Percentiles rank a stretch among this genome's conserved stretches.
These are phyloP conservation scores for Litocranius walleri DNA, from an alignment of 2,113 vertebrate species.

Conservation along the genomic window DNA sequence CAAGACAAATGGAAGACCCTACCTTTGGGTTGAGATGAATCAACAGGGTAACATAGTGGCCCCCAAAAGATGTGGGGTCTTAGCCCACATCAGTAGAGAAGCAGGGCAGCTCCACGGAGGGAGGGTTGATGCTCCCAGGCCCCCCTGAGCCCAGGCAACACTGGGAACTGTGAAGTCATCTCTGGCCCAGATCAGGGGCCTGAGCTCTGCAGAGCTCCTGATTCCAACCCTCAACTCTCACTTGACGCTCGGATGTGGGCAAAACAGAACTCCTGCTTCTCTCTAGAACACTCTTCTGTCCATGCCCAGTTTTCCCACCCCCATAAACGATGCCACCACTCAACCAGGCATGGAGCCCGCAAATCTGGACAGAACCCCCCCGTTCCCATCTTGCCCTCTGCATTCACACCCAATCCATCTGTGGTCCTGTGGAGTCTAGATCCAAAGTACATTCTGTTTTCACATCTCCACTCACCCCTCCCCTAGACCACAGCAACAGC, in stretches of 20 bases:
- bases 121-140: background rate
- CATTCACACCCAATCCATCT: background rate
- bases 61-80: background rate
- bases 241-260: background rate
- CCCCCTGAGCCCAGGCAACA: background rate
- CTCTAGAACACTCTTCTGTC: background rate
- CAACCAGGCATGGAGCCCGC: background rate
- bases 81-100: background rate
- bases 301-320: background rate
- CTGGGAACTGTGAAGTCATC: background rate
- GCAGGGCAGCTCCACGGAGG: background rate
- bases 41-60: background rate
- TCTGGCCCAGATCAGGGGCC: background rate
- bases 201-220: rapidly evolving
- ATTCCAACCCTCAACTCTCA: too few relatives aligned
- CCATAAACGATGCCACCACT: background rate
- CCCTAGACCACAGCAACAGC: background rate
- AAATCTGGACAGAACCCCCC: background rate
- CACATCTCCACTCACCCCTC: background rate
- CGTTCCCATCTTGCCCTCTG: background rate
- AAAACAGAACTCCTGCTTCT: background rate
- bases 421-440: background rate
- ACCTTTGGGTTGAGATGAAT: background rate
- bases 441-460: background rate
- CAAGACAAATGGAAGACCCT: background rate